These are phyloP conservation scores for Calephelis virginiensis DNA, from an alignment of 1,140 invertebrate genomes.

Conservation along the genomic window DNA sequence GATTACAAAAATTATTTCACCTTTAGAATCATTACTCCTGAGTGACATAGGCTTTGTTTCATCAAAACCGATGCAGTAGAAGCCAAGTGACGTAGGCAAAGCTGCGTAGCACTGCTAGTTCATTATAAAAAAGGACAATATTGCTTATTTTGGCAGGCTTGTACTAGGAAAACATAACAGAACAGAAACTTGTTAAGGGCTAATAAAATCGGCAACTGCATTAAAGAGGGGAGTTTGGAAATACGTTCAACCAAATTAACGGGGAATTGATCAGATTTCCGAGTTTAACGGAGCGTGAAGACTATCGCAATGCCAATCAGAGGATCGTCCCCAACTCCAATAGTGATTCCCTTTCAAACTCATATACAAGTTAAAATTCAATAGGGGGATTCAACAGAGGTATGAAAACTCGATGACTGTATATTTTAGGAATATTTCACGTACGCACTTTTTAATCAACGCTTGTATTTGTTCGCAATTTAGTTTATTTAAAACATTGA, in stretches of 20 bases:
- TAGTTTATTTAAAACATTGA: too few relatives aligned
- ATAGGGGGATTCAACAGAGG: not conserved
- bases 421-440: too few relatives aligned
- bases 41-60: too few relatives aligned
- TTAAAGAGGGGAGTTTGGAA: constrained; percentile 37
- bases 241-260: constrained; percentile 42
- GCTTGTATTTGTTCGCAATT: too few relatives aligned
- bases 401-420: too few relatives aligned
- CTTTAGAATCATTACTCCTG: too few relatives aligned
- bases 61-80: too few relatives aligned
- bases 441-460: too few relatives aligned
- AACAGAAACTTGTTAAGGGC: constrained; percentile 19
- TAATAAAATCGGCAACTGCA: constrained; percentile 38
- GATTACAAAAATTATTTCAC: too few relatives aligned
- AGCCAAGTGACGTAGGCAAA: too few relatives aligned
- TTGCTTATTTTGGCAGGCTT: not conserved
- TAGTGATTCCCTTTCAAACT: constrained; percentile 25
- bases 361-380: constrained; percentile 13
- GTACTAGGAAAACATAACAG: constrained; percentile 4
- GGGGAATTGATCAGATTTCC: constrained; percentile 47
- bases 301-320: constrained; percentile 49
- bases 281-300: constrained; percentile 35
- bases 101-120: too few relatives aligned
- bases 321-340: constrained; percentile 21
- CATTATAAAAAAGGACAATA: too few relatives aligned